Evolutionary conservation across 2,113 vertebrate genomes (phyloP), one percentile per base, ranked within the genome.

Genomic region (Cyphomyrus plagiostoma): DNA sequence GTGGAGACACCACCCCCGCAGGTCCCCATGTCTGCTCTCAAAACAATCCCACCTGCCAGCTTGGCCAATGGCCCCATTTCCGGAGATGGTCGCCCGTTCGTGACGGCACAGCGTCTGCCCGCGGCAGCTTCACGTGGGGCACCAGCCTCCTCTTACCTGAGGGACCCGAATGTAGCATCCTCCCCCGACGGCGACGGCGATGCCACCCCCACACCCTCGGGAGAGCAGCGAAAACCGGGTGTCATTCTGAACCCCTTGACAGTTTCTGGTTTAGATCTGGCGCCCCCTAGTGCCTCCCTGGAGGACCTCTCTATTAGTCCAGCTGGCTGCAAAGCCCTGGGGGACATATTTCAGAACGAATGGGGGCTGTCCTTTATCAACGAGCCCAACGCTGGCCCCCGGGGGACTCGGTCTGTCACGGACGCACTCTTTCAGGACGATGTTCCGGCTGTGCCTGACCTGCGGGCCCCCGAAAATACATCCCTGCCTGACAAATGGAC

Each of bases 351-450:
- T 96, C 98, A 99, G 95, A 99, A 99, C 95, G 97, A 99, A 93
- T 99, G 98, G 98, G 98, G 98, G 90, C 98, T 99, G 94, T 99
- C 98, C 89, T 99, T 99, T 95, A 99, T 99, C 93, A 99, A 99
- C 0, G 98, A 99, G 91, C 98, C 98, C 93, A 99, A 96, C 88
- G 95, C 97, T 87, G 97, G 97, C 95, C 94, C 83, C 93, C 82
- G 74, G 95, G 95, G 90, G 95, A 95, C 89, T 92, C 94, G 90
- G 92, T 93, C 95, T 93, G 91, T 94, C 66, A 92, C 95, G 93
- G 96, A 96, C 94, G 96, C 96, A 94, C 95, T 95, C 91, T 96
- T 97, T 96, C 97, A 97, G 94, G 97, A 96, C 94, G 96, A 97
- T 94, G 96, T 95, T 93, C 95, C 96, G 66, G 94, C 95, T 91